Conservation (phyloP, 2,113 vertebrate genomes). For the Meles meles region DNA sequence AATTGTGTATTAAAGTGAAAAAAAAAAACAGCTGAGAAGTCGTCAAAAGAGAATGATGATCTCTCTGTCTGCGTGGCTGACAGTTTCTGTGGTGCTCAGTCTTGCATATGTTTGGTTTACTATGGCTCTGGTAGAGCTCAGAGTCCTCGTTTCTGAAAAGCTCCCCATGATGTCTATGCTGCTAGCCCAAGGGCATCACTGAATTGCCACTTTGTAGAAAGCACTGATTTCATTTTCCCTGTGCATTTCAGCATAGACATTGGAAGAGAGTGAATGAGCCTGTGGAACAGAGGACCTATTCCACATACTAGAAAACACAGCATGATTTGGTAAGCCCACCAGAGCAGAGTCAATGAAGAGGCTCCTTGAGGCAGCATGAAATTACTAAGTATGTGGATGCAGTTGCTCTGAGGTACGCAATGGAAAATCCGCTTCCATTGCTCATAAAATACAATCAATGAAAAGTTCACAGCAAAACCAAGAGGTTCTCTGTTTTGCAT, state of each 20-base stretch:
- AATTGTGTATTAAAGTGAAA: neutral
- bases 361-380: rapidly evolving
- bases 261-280: neutral
- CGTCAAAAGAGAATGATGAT: neutral
- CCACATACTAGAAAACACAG: neutral
- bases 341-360: neutral
- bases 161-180: rapidly evolving
- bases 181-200: too few species aligned
- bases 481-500: neutral
- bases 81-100: neutral
- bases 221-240: neutral
- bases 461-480: neutral
- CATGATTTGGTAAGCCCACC: rapidly evolving
- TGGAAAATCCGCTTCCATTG: neutral
- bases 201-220: neutral
- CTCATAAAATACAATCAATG: neutral
- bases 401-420: neutral
- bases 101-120: rapidly evolving
- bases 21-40: neutral
- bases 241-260: rapidly evolving
- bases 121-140: too few species aligned
- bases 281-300: neutral
- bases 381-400: neutral
- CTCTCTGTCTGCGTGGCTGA: rapidly evolving
- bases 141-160: neutral